Evolutionary conservation across 2,888 invertebrate species (phyloP).

Genomic region (Germaria angustata): DNA sequence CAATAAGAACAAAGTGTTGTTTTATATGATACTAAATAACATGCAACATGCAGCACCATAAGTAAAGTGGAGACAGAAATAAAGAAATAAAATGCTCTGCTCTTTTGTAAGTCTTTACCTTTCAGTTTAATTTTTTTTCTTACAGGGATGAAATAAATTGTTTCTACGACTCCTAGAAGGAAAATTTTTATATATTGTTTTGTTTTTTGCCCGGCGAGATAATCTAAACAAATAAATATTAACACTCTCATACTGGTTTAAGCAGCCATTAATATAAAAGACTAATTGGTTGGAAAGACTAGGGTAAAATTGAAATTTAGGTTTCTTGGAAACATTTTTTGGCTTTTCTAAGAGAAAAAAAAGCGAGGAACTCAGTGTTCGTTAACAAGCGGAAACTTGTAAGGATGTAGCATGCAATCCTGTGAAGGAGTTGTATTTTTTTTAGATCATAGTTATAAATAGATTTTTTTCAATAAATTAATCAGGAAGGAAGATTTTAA

Average conservation of each 20-base stretch:
- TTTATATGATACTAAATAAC: slow-evolving; percentile 22
- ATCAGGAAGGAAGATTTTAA: no score
- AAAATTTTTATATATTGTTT: background rate
- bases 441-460: no score
- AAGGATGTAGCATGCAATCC: no score
- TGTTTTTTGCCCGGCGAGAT: background rate
- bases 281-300: background rate
- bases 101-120: background rate
- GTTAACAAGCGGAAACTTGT: no score
- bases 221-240: slow-evolving; percentile 16
- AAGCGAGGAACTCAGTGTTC: no score
- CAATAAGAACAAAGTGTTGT: slow-evolving; percentile 31
- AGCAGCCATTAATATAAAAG: background rate
- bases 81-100: background rate
- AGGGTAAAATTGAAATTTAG: background rate
- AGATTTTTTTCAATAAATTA: no score
- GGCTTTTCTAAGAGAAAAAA: no score
- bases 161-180: background rate
- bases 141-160: slow-evolving; percentile 7
- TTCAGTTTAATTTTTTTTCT: background rate
- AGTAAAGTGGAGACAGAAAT: slow-evolving; percentile 49
- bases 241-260: background rate
- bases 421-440: no score
- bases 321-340: background rate
- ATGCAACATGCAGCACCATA: slow-evolving; percentile 16